These are phyloP conservation scores for Telmatochromis sp. DNA, from an alignment of 2,113 vertebrate species.

Conservation along the genomic window DNA sequence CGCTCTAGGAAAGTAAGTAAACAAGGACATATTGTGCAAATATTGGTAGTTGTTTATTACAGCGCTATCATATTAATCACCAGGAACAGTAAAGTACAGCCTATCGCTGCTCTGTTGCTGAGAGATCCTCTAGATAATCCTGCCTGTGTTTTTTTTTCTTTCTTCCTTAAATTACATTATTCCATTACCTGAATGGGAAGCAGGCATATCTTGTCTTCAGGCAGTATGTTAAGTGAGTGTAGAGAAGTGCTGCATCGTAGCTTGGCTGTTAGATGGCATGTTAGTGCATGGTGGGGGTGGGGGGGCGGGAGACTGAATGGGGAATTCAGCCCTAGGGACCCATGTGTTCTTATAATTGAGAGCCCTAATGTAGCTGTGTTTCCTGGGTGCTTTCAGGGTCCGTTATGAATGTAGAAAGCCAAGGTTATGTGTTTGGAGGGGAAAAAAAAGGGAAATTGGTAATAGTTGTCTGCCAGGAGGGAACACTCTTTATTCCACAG, in stretches of 20 bases:
- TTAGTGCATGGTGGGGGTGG: slow-evolving; percentile 27
- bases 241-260: slow-evolving; percentile 36
- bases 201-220: slow-evolving; percentile 46
- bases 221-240: slow-evolving; percentile 62
- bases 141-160: not conserved
- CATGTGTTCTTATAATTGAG: slow-evolving; percentile 63
- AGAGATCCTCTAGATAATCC: slow-evolving; percentile 20
- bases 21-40: slow-evolving; percentile 12
- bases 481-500: slow-evolving; percentile 9
- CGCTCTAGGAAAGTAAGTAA: slow-evolving; percentile 96
- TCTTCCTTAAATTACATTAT: slow-evolving; percentile 47
- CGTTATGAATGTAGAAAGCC: slow-evolving; percentile 49
- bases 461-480: slow-evolving; percentile 39
- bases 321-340: slow-evolving; percentile 52
- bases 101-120: not conserved
- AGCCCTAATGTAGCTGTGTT: slow-evolving; percentile 60
- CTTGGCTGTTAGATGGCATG: slow-evolving; percentile 49
- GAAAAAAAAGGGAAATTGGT: slow-evolving; percentile 33
- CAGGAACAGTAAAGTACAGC: not conserved
- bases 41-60: slow-evolving; percentile 13
- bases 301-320: not conserved
- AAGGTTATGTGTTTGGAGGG: slow-evolving; percentile 41
- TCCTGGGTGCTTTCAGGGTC: slow-evolving; percentile 54
- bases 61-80: slow-evolving; percentile 10
- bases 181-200: slow-evolving; percentile 55